Conservation (phyloP, 2,797 vertebrate genomes). For the Lates japonicus region DNA sequence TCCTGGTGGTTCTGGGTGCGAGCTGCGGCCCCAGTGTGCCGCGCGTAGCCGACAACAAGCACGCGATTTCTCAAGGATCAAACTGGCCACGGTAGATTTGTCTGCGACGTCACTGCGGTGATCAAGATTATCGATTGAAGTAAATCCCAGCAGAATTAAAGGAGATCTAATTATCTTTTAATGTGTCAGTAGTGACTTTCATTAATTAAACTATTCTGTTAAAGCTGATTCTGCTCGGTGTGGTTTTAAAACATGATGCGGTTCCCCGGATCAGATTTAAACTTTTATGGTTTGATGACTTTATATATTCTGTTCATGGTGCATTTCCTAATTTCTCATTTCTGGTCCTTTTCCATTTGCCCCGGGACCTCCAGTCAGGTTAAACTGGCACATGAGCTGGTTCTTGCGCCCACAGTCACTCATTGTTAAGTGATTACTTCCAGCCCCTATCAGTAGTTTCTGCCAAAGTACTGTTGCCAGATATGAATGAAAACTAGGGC, state of each 20-base stretch:
- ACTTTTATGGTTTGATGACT: too few relatives aligned
- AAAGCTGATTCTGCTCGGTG: background rate
- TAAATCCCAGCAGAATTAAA: background rate
- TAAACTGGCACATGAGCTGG: background rate
- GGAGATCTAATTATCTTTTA: background rate
- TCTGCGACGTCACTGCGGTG: background rate
- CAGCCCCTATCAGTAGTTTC: too few relatives aligned
- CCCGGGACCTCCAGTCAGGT: background rate
- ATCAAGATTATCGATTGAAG: background rate
- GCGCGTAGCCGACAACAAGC: conserved; percentile 58
- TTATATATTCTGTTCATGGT: background rate
- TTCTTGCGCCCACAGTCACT: background rate
- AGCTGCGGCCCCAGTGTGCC: conserved; percentile 62
- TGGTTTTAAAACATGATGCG: background rate
- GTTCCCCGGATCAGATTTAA: too few relatives aligned
- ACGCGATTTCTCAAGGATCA: conserved; percentile 6
- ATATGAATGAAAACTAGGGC: background rate
- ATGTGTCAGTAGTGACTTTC: too few relatives aligned
- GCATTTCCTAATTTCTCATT: background rate
- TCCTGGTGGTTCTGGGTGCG: conserved; percentile 51
- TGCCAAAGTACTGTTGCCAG: too few relatives aligned
- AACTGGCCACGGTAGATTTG: background rate
- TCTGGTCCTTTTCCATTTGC: too few relatives aligned
- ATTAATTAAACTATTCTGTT: background rate
- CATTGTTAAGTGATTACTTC: too few relatives aligned